Evolutionary conservation across 1,140 invertebrate genomes (phyloP).

Genomic region (Penaeus vannamei): DNA sequence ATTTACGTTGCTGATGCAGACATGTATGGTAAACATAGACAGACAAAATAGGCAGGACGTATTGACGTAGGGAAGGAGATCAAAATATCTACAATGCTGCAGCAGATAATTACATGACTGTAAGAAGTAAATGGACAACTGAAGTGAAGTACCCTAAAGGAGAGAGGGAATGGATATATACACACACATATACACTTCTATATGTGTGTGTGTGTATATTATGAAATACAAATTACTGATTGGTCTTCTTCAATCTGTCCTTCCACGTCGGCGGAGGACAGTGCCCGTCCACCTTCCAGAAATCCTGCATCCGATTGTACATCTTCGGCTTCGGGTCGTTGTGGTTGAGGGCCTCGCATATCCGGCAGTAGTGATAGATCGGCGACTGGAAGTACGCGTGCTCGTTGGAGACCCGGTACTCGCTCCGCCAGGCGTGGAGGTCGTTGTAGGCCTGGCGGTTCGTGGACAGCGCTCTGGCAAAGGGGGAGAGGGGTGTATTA

Average conservation of each 20-base stretch:
- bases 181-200: too few relatives aligned
- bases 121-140: too few relatives aligned
- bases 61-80: too few relatives aligned
- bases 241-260: background rate
- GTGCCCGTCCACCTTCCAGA: constrained; percentile 71
- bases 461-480: constrained; percentile 51
- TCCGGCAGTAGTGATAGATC: constrained; percentile 69
- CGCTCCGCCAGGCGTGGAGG: constrained; percentile 69
- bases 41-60: too few relatives aligned
- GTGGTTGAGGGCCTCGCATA: constrained; percentile 70
- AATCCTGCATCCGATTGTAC: constrained; percentile 73
- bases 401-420: constrained; percentile 72
- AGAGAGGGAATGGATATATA: too few relatives aligned
- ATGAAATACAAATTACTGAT: too few relatives aligned
- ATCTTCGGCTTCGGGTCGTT: constrained; percentile 72
- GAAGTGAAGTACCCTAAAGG: too few relatives aligned
- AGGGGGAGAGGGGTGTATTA: background rate
- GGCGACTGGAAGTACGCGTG: constrained; percentile 80
- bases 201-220: too few relatives aligned
- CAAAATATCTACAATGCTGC: too few relatives aligned
- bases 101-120: too few relatives aligned
- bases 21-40: too few relatives aligned
- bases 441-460: constrained; percentile 68
- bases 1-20: too few relatives aligned
- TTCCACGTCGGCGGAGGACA: constrained; percentile 36